These are phyloP conservation scores for Strongylocentrotus purpuratus DNA, from an alignment of 35 echinoderm and acorn worm genomes.

Conservation along the genomic window DNA sequence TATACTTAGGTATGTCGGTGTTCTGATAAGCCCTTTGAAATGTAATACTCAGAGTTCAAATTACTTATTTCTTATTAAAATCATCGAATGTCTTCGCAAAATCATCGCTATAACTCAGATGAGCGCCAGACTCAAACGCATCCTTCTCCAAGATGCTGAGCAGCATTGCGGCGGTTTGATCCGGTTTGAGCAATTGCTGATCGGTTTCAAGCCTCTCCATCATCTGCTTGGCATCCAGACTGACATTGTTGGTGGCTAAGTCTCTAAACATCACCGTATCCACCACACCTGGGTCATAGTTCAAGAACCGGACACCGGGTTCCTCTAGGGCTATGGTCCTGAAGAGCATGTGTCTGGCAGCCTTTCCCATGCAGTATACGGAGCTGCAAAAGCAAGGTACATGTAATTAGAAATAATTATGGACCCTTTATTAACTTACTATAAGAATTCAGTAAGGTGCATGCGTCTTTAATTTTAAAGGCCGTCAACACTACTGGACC, in stretches of 20 bases:
- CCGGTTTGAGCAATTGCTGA: slow-evolving; percentile 5
- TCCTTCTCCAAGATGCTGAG: slow-evolving; percentile 51
- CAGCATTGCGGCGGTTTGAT: slow-evolving; percentile 44
- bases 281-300: slow-evolving; percentile 65
- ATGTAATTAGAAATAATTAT: too few species aligned
- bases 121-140: slow-evolving; percentile 53
- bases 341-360: slow-evolving; percentile 75
- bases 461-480: too few species aligned
- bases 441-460: too few species aligned
- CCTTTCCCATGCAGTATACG: slow-evolving; percentile 66
- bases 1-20: too few species aligned
- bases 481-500: too few species aligned
- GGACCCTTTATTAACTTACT: too few species aligned
- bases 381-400: neutral
- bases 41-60: neutral
- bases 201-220: neutral
- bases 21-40: neutral
- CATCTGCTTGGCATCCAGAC: neutral
- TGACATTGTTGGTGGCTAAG: slow-evolving; percentile 1
- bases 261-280: slow-evolving; percentile 67
- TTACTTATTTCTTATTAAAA: neutral
- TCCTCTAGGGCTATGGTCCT: slow-evolving; percentile 64
- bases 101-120: slow-evolving; percentile 35
- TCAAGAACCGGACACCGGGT: slow-evolving; percentile 65
- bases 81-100: neutral